These are phyloP conservation scores for Thamnophis elegans DNA, from an alignment of 2,797 vertebrate genomes.

Conservation along the genomic window DNA sequence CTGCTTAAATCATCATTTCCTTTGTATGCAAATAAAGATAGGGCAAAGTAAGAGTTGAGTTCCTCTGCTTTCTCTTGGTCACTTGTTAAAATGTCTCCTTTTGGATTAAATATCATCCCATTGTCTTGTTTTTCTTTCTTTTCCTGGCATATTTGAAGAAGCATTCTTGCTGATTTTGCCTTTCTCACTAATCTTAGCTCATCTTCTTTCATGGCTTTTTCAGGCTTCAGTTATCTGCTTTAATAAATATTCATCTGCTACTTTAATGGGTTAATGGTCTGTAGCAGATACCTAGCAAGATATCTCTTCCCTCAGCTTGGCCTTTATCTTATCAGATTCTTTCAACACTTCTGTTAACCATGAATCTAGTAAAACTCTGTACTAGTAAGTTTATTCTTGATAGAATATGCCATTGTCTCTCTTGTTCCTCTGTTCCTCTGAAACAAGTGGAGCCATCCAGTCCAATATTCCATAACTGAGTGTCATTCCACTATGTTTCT, in stretches of 20 bases:
- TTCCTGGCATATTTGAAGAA: neutral
- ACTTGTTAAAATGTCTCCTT: neutral
- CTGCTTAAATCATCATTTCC: neutral
- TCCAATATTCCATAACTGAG: neutral
- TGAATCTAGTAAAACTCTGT: neutral
- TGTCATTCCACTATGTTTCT: neutral
- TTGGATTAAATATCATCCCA: neutral
- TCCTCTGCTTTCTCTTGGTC: neutral
- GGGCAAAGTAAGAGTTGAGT: neutral
- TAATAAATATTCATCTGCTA: neutral
- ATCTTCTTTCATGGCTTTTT: neutral
- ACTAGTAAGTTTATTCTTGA: neutral
- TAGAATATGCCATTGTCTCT: neutral
- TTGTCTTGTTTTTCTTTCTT: neutral
- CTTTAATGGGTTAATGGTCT: neutral
- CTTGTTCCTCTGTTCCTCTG: neutral
- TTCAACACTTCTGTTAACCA: neutral
- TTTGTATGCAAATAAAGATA: neutral
- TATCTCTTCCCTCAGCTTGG: neutral
- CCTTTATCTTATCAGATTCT: neutral
- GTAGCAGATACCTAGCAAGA: neutral
- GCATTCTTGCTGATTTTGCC: neutral
- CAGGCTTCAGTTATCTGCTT: neutral
- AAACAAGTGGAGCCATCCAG: neutral
- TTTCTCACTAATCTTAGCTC: neutral